Conservation (phyloP, 2,797 vertebrate species). For the Distichodus sexfasciatus region DNA sequence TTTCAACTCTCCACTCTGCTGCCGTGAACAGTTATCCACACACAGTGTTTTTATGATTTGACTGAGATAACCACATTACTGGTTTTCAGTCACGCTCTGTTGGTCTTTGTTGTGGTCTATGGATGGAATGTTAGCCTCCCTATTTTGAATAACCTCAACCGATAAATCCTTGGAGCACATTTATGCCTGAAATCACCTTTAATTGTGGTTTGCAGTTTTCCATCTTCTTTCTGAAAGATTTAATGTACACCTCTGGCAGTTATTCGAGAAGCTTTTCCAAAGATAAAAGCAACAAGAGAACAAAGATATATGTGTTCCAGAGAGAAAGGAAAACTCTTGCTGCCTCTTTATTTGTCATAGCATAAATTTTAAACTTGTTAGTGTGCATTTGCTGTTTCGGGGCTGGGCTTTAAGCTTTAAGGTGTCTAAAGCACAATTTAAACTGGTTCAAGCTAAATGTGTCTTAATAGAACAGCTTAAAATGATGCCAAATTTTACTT, state of each 20-base stretch:
- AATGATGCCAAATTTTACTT: too few relatives aligned
- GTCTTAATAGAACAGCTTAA: too few relatives aligned
- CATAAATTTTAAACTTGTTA: too few relatives aligned
- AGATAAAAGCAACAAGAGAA: not conserved
- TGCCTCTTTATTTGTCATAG: too few relatives aligned
- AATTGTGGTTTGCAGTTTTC: slow-evolving; percentile 5
- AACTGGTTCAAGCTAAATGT: not conserved
- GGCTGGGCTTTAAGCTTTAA: too few relatives aligned
- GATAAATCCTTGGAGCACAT: not conserved
- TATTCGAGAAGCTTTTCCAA: not conserved
- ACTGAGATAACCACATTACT: slow-evolving; percentile 2
- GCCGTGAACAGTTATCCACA: slow-evolving; percentile 14
- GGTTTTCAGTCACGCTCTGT: not conserved
- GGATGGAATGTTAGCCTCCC: slow-evolving; percentile 5
- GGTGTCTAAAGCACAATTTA: too few relatives aligned
- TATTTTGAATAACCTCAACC: slow-evolving; percentile 23
- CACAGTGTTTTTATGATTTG: not conserved
- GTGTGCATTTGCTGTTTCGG: too few relatives aligned
- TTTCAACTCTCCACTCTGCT: slow-evolving; percentile 1
- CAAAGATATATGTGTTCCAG: not conserved
- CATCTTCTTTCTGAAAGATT: not conserved
- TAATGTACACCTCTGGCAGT: not conserved
- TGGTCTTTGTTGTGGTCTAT: slow-evolving; percentile 8
- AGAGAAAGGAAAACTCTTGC: not conserved
- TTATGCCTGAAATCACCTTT: not conserved